Conservation (phyloP, 2,797 vertebrate species). For the Fringilla coelebs region DNA sequence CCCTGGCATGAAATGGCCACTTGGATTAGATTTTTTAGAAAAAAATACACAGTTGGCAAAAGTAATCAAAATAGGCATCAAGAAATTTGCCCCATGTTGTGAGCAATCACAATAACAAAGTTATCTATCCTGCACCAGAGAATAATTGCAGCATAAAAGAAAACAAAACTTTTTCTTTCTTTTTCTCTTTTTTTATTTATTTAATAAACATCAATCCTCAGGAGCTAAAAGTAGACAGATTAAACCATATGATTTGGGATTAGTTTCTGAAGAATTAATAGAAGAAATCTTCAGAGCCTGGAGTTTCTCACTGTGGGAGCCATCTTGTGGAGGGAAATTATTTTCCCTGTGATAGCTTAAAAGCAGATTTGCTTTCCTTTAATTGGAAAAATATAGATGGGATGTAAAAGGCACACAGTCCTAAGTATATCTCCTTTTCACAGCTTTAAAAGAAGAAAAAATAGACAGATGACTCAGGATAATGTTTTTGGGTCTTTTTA, state of each 20-base stretch:
- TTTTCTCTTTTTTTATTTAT: not conserved
- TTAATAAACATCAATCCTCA: not conserved
- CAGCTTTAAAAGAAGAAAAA: not conserved
- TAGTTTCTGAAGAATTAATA: not conserved
- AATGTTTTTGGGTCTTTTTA: not conserved
- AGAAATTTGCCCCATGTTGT: not conserved
- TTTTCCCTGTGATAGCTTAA: not conserved
- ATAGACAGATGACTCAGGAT: not conserved
- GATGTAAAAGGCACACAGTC: not conserved
- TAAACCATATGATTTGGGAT: not conserved
- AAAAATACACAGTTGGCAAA: not conserved
- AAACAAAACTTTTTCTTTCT: not conserved
- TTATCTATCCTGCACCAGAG: not conserved
- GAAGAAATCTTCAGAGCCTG: not conserved
- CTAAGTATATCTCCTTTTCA: not conserved
- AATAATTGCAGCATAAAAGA: not conserved
- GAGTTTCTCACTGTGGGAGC: conserved; percentile 5
- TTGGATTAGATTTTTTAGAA: not conserved
- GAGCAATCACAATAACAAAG: not conserved
- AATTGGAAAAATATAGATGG: not conserved
- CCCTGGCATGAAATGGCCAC: not conserved
- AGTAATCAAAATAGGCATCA: not conserved
- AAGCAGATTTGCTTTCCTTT: not conserved
- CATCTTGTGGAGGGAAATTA: conserved; percentile 39
- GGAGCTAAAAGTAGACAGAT: not conserved